Base-by-base conservation (phyloP, 2,888 invertebrate genomes). In the Epinotia nisella region DNA sequence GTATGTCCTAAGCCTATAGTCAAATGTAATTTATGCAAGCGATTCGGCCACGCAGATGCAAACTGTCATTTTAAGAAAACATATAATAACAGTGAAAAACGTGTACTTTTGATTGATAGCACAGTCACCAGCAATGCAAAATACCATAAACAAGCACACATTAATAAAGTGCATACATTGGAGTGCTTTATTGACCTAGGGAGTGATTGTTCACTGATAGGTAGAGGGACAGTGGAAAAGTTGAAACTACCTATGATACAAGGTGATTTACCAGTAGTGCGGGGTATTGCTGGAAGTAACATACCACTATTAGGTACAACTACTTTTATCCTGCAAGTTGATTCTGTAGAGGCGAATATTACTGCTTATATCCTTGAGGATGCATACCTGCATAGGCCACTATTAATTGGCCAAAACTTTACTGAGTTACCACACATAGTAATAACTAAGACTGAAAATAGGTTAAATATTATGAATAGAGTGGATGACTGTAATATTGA, bases 101-200 rank as follows among this genome's bases (percentile, higher is more conserved):
- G 41, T 24, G 61, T 62, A 39, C 10, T 70, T 29, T 61, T 61
- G 9, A 61, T 70, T 61, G 69, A 70, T 41, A 70, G 69, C 21
- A 41, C 35, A 10, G 13, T 9, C n/a, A 9, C 53, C 4, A 61
- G n/a, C 29, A 61, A 64, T 56, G 41, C 49, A 1, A 70, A 70
- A 64, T 70, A 70, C 17, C 29, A 62, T 49, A 70, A 70, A 70
- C 62, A n/a, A n/a, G 70, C 56, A 5, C 24, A 5, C 10, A 64
- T 70, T 41, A 70, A 70, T 45, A 62, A 70, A n/a, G 2, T 7
- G n/a, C 39, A 62, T 29, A 35, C 24, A 45, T n/a, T 64, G 13
- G 56, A 64, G 55, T 70, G 56, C n/a, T 70, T 62, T 58, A 53
- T 64, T 35, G 64, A 70, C 15, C 15, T 70, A 29, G 70, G 70